These are phyloP conservation scores for Climacteris rufus DNA, from an alignment of 2,113 vertebrate genomes.

Conservation along the genomic window DNA sequence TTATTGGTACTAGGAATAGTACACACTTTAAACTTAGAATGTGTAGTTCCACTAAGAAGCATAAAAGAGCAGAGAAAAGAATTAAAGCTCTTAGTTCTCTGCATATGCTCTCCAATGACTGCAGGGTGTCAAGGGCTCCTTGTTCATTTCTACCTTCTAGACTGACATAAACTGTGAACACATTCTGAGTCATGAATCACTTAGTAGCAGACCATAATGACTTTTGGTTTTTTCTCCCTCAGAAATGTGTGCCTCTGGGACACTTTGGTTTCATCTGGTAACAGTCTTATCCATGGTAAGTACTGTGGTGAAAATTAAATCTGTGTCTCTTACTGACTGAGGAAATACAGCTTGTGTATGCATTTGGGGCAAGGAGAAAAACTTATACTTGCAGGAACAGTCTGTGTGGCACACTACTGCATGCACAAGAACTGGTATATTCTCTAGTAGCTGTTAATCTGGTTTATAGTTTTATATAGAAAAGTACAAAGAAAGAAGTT, in stretches of 20 bases:
- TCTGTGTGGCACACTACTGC: neutral
- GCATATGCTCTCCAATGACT: neutral
- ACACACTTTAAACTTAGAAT: neutral
- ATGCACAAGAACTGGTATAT: neutral
- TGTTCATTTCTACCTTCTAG: neutral
- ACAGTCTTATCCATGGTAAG: conserved; percentile 88
- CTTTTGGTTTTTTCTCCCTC: neutral
- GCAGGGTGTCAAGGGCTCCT: neutral
- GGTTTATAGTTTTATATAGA: too few relatives aligned
- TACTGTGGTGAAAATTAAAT: neutral
- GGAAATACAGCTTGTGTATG: neutral
- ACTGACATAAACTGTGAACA: neutral
- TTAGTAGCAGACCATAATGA: neutral
- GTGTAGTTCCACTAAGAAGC: neutral
- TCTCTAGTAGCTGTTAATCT: neutral
- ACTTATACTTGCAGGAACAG: neutral
- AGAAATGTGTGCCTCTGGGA: conserved; percentile 95
- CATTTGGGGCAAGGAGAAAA: neutral
- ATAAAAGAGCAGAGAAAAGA: neutral
- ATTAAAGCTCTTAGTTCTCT: neutral
- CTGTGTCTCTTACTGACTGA: neutral
- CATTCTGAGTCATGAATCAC: neutral
- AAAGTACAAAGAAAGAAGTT: neutral
- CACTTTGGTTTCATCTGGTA: conserved; percentile 84
- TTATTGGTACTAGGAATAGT: neutral